Evolutionary conservation across 2,113 vertebrate species (phyloP), one percentile per base, ranked within the genome.

Genomic region (Melanerpes aurifrons): DNA sequence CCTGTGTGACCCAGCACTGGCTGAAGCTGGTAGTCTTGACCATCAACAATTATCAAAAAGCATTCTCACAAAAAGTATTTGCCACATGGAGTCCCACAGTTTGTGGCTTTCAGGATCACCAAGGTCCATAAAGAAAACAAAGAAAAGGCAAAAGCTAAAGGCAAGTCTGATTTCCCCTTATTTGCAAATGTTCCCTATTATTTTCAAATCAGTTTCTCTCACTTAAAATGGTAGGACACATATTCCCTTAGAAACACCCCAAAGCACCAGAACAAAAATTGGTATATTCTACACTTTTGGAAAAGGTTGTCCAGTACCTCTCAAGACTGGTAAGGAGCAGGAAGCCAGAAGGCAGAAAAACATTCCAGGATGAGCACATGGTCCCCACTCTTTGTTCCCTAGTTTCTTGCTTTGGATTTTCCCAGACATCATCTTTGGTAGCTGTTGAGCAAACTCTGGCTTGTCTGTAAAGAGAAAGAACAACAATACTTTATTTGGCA

Each of bases 361-460:
- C 48, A 37, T 70, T 26, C 31, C 58, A 56, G 56, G 32, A 37
- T 22, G 15, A 82, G 59, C 43, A 17, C 0, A 4, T 50, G 84
- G 29, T 74, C 94, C 92, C 97, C 40, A 40, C 81, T 93, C 92
- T 81, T 89, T 97, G 17, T 96, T 97, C 54, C 88, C 95, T 61
- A 94, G 40, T 75, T 96, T 87, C 31, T 90, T 96, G 80, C 94
- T 97, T 81, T 67, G 75, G 59, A 95, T 94, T 93, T 98, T 98
- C 31, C 95, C 95, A 82, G 95, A 97, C 45, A 97, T 91, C 1
- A 82, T 94, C 74, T 97, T 93, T 45, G 96, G 92, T 15, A 97
- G 84, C 21, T 97, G 47, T 28, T 97, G 84, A 92, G 96, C 95
- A 96, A 98, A 96, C 70, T 96, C 97, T 47, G 94, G 76, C 92